Percentiles rank a stretch among this genome's conserved stretches.
These are phyloP conservation scores for Hyperoodon ampullatus DNA, from an alignment of 2,113 vertebrate genomes.

Conservation along the genomic window DNA sequence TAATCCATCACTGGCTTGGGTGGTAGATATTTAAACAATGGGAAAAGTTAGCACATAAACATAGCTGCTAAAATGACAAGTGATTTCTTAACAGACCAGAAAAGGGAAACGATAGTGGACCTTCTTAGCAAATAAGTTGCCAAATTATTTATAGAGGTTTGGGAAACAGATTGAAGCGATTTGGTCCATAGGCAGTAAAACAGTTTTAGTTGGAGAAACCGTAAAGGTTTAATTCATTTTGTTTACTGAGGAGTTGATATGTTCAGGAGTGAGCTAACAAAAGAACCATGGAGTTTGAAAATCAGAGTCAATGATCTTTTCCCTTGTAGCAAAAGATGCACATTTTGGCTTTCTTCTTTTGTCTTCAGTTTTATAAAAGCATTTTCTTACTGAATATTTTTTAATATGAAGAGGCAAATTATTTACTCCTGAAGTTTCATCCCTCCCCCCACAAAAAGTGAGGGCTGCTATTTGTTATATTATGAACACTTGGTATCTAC, in stretches of 20 bases:
- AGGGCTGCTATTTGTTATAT: neutral
- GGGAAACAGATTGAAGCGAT: slow-evolving; percentile 15
- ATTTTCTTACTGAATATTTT: slow-evolving; percentile 33
- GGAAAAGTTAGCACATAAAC: slow-evolving; percentile 22
- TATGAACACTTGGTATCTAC: neutral
- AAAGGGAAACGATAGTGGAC: slow-evolving; percentile 10
- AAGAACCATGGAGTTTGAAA: slow-evolving; percentile 48
- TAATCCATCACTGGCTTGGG: neutral
- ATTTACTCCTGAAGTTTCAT: slow-evolving; percentile 31
- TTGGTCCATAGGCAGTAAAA: neutral
- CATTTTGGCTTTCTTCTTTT: slow-evolving; percentile 3
- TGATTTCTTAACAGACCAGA: slow-evolving; percentile 40
- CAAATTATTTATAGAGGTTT: slow-evolving; percentile 50
- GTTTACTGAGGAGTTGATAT: slow-evolving; percentile 42
- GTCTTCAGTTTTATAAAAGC: slow-evolving; percentile 28
- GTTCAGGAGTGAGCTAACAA: slow-evolving; percentile 20
- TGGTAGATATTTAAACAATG: slow-evolving; percentile 40
- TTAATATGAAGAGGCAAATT: neutral
- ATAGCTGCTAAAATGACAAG: slow-evolving; percentile 36
- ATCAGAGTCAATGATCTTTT: neutral
- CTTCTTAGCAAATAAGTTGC: slow-evolving; percentile 27
- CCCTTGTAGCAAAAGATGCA: neutral
- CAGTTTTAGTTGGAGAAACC: slow-evolving; percentile 9
- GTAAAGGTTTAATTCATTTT: slow-evolving; percentile 53
- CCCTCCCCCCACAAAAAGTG: neutral